Evolutionary conservation across 2,797 vertebrate species (phyloP).

Genomic region (Chelon labrosus): DNA sequence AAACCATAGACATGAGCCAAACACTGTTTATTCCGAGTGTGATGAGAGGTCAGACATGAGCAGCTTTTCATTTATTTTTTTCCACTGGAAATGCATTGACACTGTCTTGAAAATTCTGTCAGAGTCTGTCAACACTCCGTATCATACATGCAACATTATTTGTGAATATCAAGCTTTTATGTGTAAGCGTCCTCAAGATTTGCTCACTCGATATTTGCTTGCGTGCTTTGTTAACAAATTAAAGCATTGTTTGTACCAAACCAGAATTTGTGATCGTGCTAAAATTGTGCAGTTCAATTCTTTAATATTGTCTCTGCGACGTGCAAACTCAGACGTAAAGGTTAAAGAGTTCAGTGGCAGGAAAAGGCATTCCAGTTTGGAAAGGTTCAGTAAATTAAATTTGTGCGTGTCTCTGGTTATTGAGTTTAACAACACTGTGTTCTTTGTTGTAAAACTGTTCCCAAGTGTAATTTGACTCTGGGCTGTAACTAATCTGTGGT

Average conservation of each 20-base stretch:
- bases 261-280: neutral
- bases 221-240: constrained; percentile 61
- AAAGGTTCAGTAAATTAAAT: too few species aligned
- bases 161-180: constrained; percentile 32
- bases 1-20: neutral
- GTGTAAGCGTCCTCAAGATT: constrained; percentile 21
- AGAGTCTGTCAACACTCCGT: constrained; percentile 22
- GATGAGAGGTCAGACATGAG: constrained; percentile 10
- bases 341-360: too few species aligned
- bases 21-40: constrained; percentile 23
- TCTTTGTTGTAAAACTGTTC: neutral
- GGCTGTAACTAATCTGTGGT: neutral
- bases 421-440: neutral
- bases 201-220: constrained; percentile 52
- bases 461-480: neutral
- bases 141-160: neutral
- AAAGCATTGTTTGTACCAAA: constrained; percentile 44
- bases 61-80: constrained; percentile 38
- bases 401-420: constrained; percentile 25
- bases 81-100: constrained; percentile 27
- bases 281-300: neutral
- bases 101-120: constrained; percentile 27
- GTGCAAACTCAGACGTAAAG: too few species aligned
- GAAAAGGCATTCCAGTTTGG: too few species aligned
- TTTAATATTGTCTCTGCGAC: too few species aligned